Conservation (phyloP, 2,797 vertebrate genomes). For the Myripristis jacobus region DNA sequence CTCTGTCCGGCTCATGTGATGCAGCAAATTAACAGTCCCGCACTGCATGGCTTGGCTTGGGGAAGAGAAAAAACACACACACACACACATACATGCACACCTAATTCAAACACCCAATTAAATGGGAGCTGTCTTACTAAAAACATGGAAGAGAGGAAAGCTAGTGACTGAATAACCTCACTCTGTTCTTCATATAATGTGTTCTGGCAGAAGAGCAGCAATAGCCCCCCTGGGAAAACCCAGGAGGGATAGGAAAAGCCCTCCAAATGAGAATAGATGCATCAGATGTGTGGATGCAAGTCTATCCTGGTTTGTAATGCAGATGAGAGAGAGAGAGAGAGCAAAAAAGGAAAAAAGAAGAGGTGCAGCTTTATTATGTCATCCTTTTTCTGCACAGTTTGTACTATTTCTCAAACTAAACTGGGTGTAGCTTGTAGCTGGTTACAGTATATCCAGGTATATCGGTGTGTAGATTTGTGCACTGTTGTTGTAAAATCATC, state of each 20-base stretch:
- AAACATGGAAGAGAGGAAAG: conserved; percentile 72
- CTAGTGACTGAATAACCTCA: conserved; percentile 77
- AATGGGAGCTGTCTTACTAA: conserved; percentile 80
- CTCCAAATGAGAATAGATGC: conserved; percentile 78
- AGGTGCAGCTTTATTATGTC: conserved; percentile 56
- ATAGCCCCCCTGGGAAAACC: conserved; percentile 72
- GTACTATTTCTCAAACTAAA: conserved; percentile 47
- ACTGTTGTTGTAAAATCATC: conserved; percentile 32
- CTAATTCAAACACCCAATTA: conserved; percentile 82
- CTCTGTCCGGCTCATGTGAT: conserved; percentile 77
- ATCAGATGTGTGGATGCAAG: conserved; percentile 76
- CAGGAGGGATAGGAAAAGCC: conserved; percentile 69
- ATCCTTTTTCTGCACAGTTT: conserved; percentile 46
- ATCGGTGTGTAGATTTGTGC: conserved; percentile 41
- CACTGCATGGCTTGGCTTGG: conserved; percentile 80
- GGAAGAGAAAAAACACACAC: conserved; percentile 63
- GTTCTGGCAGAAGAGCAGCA: conserved; percentile 74
- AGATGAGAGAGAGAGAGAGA: conserved; percentile 50
- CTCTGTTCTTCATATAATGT: conserved; percentile 77
- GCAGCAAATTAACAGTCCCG: conserved; percentile 78
- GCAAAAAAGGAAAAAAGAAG: conserved; percentile 21
- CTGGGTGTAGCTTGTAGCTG: conserved; percentile 38
- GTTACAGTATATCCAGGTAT: conserved; percentile 27
- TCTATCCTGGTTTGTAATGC: conserved; percentile 69
- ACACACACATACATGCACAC: conserved; percentile 52